Evolutionary conservation across 2,113 vertebrate genomes (phyloP), one percentile per base, ranked within the genome.

Genomic region (Carassius auratus): DNA sequence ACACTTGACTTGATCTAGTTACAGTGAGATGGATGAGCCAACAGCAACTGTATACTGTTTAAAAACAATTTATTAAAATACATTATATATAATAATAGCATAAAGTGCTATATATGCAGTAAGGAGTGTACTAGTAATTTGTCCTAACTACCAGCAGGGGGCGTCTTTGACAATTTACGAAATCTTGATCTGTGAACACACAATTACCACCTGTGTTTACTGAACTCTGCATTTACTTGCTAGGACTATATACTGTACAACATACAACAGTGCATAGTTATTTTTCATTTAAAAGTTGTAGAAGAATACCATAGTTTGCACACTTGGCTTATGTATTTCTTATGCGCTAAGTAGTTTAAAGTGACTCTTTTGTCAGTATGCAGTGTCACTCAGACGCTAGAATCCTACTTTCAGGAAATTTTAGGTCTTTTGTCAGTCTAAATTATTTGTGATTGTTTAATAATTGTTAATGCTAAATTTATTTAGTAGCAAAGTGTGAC

Each of bases 151-250:
- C n/a, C 78, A 81, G 78, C 38, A 81, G 59, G 59, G 38, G 59
- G 59, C 78, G 42, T 81, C n/a, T 64, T 8, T 64, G 78, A 64
- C 59, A 80, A 62, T 79, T 21, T n/a, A 55, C 1, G 48, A 55
- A 55, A 48, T n/a, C 21, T 3, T 75, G 21, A 17, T 76, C 4
- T 36, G 23, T 55, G 15, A 55, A 57, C 5, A 75, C 45, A 10
- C 69, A 5, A 73, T 73, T 21, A 36, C 45, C 48, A 52, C n/a
- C 14, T 50, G 45, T 52, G 4, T 38, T 13, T 13, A 14, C 52
- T 59, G 17, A 77, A 33, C 52, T 7, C 50, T 55, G 30, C 8
- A 5, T 79, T n/a, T 23, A 19, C 2, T 79, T 62, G 6, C 21
- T 80, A 30, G 2, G 30, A 30, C 30, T 30, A 38, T 42, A 42